Base-by-base conservation (phyloP, 2,113 vertebrate species). In the Eptatretus burgeri region DNA sequence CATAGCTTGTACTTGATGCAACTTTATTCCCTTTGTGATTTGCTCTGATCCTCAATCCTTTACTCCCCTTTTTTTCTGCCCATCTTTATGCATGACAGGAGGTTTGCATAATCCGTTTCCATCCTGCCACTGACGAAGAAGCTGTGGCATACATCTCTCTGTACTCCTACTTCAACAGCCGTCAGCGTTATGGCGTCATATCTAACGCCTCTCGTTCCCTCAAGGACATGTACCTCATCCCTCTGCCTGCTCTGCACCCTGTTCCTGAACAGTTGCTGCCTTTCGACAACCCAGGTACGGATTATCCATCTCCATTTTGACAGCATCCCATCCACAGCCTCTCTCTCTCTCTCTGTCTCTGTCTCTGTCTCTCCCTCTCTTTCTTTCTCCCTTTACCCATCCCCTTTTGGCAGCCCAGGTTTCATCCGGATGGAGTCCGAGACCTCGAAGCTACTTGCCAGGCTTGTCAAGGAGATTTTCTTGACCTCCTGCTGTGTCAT, bases 181-280 rank as follows among this genome's bases (percentile, higher is more conserved):
- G 91, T 51, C 88, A 77, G 66, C 85, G 89, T 69, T 98, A 94
- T 0, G 91, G 91, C 13, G 91, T 96, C 49, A 85, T 87, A 0
- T 88, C 89, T 66, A 98, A 98, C 74, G 95, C 93, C 67, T 80
- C 81, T 73, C 93, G 84, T 73, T 83, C 82, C 74, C 85, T 96
- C 70, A 98, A 96, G 74, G 89, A 98, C 74, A 85, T 94, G 81
- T 96, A 98, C 74, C 82, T 98, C 69, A 87, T 98, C 70, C 89
- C 91, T 50, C 71, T 98, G 73, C 83, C 83, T 63, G 76, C 84
- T 56, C 74, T 74, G 52, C 89, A 98, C 72, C 95, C 95, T 78
- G 83, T 98, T 67, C 89, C 91, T 67, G 82, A 98, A 73, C 88
- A 91, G 70, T 82, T 98, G 56, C 85, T 93, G 75, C 89, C 91